Evolutionary conservation across 2,888 invertebrate species (phyloP), one percentile per base, ranked within the genome.

Genomic region (Calephelis perditalis): DNA sequence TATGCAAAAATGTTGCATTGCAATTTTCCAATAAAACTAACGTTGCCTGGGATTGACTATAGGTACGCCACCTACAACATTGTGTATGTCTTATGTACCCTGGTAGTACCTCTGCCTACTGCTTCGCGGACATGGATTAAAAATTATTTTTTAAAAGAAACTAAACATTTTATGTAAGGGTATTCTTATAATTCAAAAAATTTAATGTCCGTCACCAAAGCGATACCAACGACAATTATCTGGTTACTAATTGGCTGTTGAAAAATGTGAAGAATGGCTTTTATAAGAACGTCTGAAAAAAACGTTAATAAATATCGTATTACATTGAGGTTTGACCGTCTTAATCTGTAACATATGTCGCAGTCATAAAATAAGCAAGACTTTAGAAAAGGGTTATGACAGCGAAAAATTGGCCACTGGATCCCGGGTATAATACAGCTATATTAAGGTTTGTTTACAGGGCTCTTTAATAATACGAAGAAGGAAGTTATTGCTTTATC

Each of bases 281-380:
- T 11, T 7, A 54, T n/a, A 52, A 52, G 6, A 26, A 26, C 11
- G 54, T 54, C 12, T 26, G 7, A 5, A 26, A 1, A 26, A 3
- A 3, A 8, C 9, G 3, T 12, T 15, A 26, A 44, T 56, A 56
- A 12, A 43, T 60, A 49, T 49, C 56, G 55, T 15, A 26, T 49
- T 49, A 26, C 49, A 15, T 26, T 49, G 26, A 49, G 49, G 26
- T 49, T 49, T 40, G 2, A 26, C 49, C 26, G 9, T 49, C 26
- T 49, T 49, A 49, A 49, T 49, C 49, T 49, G 49, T 49, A 49
- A 49, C 49, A 49, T 49, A 49, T 8, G 49, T 9, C 26, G 49
- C 10, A 15, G 26, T 12, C 49, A 49, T 49, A 49, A 49, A 49
- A 49, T 49, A 49, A 49, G 49, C 49, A 26, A 49, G 26, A 12